Conservation (phyloP, 2,888 invertebrate species). For the Priocnemis perturbator region DNA sequence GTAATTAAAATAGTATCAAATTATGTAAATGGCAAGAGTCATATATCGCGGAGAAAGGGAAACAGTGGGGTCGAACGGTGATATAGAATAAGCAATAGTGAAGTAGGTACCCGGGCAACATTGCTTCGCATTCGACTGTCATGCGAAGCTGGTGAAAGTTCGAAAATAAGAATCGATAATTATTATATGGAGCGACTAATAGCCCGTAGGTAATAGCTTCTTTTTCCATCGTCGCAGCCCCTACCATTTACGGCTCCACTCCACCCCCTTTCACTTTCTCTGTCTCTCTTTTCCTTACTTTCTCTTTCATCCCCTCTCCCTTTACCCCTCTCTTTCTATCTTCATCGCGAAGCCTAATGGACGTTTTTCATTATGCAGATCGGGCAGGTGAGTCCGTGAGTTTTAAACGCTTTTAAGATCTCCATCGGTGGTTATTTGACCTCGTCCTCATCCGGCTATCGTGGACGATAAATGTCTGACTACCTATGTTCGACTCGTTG, state of each 20-base stretch:
- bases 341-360: conserved; percentile 50
- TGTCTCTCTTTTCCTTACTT: conserved; percentile 23
- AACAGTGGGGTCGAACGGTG: too few species aligned
- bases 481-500: conserved; percentile 12
- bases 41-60: too few species aligned
- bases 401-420: conserved; percentile 59
- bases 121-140: too few species aligned
- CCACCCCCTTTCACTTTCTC: too few species aligned
- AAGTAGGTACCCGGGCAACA: too few species aligned
- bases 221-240: neutral
- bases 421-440: conserved; percentile 42
- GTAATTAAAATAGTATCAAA: too few species aligned
- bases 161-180: conserved; percentile 45
- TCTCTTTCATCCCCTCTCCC: conserved; percentile 18
- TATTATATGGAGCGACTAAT: conserved; percentile 52
- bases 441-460: conserved; percentile 31
- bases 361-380: conserved; percentile 63
- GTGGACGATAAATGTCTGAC: too few species aligned
- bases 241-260: too few species aligned
- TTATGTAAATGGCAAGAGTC: too few species aligned
- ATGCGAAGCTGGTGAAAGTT: neutral
- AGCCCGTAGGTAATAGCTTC: conserved; percentile 45
- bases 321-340: conserved; percentile 23
- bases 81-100: too few species aligned
- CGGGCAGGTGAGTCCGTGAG: conserved; percentile 49